Percentiles rank a stretch among this genome's conserved stretches.
Conservation (phyloP, 2,797 vertebrate species). For the Bucorvus abyssinicus region DNA sequence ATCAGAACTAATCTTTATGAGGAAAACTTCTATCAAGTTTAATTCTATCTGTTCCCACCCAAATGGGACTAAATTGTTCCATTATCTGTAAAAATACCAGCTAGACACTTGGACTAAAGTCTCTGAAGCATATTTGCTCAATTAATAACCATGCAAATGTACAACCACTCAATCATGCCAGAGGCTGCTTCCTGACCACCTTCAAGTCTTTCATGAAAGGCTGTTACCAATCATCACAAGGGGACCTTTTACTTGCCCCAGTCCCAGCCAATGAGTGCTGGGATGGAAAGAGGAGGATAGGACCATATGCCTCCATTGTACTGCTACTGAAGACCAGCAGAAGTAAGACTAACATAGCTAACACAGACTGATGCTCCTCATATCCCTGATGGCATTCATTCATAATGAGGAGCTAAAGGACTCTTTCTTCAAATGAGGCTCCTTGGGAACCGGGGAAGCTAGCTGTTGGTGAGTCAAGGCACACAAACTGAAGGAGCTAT, state of each 20-base stretch:
- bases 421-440: not conserved
- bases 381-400: not conserved
- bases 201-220: not conserved
- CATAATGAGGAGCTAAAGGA: not conserved
- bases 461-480: not conserved
- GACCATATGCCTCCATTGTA: not conserved
- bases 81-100: constrained; percentile 41
- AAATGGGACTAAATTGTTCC: constrained; percentile 26
- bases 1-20: constrained; percentile 44
- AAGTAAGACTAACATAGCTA: not conserved
- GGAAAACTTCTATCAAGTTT: constrained; percentile 39
- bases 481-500: not conserved
- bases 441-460: not conserved
- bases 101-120: not conserved
- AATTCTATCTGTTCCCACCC: constrained; percentile 20
- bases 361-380: not conserved
- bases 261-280: not conserved
- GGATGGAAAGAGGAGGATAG: not conserved
- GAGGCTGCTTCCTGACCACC: not conserved
- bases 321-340: not conserved
- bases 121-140: not conserved
- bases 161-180: not conserved
- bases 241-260: not conserved
- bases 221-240: not conserved
- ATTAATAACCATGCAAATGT: constrained; percentile 10